Conservation (phyloP, 2,888 invertebrate species). For the Limnephilus rhombicus region DNA sequence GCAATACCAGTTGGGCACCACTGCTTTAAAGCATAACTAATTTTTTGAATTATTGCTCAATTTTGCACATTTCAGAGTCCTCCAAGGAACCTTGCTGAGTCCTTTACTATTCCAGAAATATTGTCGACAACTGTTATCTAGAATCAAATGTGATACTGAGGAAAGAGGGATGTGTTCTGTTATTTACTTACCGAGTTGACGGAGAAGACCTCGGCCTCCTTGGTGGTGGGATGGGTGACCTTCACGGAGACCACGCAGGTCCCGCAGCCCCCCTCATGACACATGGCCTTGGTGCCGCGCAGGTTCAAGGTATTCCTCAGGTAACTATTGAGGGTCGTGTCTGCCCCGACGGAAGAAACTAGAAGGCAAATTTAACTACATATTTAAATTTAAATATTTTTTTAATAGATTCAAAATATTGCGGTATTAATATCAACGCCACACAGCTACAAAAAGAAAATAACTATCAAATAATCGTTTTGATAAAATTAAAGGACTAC, state of each 20-base stretch:
- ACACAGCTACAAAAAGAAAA: no score
- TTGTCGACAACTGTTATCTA: not conserved
- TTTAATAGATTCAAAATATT: not conserved
- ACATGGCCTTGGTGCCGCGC: slow-evolving; percentile 85
- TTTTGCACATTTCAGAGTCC: not conserved
- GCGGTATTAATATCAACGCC: no score
- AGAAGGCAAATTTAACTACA: not conserved
- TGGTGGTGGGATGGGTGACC: slow-evolving; percentile 72
- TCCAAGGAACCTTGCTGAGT: not conserved
- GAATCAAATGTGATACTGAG: not conserved
- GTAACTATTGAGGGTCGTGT: slow-evolving; percentile 81
- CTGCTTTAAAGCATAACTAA: not conserved
- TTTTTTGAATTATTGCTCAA: not conserved
- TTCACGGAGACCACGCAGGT: slow-evolving; percentile 80
- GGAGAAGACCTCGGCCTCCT: slow-evolving; percentile 74
- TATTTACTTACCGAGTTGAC: slow-evolving; percentile 79
- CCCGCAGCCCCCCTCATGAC: slow-evolving; percentile 86
- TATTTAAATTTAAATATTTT: no score
- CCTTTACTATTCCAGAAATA: not conserved
- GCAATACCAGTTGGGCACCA: no score
- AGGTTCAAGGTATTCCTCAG: slow-evolving; percentile 80
- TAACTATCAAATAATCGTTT: no score
- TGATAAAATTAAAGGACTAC: no score
- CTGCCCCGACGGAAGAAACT: slow-evolving; percentile 71
- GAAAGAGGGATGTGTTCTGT: not conserved